Conservation (phyloP, 2,113 vertebrate species). For the Arenaria interpres region DNA sequence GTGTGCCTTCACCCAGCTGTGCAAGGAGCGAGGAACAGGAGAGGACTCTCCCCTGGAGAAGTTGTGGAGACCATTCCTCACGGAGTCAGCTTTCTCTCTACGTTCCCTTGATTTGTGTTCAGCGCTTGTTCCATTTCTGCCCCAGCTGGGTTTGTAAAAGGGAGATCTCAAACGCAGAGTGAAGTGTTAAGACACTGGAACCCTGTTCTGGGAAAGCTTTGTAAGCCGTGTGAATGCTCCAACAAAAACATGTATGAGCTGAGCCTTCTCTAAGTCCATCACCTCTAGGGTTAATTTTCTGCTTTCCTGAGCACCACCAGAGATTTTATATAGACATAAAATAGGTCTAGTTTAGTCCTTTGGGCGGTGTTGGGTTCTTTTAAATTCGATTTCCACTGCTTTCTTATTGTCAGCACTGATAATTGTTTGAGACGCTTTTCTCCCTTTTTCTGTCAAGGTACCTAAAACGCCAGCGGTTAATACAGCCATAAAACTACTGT, state of each 20-base stretch:
- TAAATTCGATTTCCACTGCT: not conserved
- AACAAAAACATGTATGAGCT: not conserved
- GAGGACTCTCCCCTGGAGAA: not conserved
- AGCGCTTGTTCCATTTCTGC: not conserved
- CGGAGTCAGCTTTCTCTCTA: not conserved
- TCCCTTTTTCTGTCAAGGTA: not conserved
- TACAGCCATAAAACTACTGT: not conserved
- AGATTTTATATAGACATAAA: not conserved
- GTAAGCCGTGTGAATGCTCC: not conserved
- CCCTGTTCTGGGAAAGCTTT: not conserved
- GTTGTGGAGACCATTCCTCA: not conserved
- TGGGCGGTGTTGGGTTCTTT: not conserved
- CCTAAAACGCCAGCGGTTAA: not conserved
- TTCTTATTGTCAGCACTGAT: not conserved
- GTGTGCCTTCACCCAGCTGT: not conserved
- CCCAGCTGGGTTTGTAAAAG: not conserved
- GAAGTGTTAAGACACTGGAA: not conserved
- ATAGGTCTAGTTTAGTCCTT: not conserved
- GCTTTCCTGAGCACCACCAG: not conserved
- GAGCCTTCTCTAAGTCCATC: not conserved
- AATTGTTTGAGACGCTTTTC: not conserved
- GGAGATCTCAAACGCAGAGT: not conserved
- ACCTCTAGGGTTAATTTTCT: not conserved
- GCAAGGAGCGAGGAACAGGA: not conserved
- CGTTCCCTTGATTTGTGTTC: not conserved